phyloP scores from a whole-genome alignment of 2,113 vertebrate genomes.

The Phyllostomus discolor region DNA sequence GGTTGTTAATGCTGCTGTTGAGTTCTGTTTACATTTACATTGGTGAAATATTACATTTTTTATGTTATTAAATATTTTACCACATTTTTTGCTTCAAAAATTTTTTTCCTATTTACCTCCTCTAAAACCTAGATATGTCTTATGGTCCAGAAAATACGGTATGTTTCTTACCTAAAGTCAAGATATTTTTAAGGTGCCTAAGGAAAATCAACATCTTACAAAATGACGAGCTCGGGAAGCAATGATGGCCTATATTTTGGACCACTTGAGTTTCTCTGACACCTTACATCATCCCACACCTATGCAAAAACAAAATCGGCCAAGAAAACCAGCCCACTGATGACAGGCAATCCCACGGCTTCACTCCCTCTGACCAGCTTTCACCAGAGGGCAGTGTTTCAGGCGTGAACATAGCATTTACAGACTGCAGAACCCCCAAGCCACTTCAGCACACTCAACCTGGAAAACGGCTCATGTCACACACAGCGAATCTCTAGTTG shows the following conservation, averaged over 20 bases:
- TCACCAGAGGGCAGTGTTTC: conserved; percentile 26
- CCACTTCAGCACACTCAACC: not conserved
- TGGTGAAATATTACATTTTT: too few species aligned
- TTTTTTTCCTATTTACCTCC: too few species aligned
- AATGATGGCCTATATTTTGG: conserved; percentile 13
- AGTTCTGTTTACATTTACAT: too few species aligned
- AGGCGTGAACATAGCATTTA: not conserved
- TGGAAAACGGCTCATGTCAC: conserved; percentile 27
- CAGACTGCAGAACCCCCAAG: not conserved
- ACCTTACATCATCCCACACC: conserved; percentile 23
- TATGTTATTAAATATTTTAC: too few species aligned
- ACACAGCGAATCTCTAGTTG: not conserved
- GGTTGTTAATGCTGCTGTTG: too few species aligned
- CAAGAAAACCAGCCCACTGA: conserved; percentile 24
- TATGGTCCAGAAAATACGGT: too few species aligned
- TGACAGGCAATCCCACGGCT: conserved; percentile 34
- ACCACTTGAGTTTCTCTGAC: conserved; percentile 13
- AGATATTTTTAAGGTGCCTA: conserved; percentile 4
- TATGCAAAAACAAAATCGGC: conserved; percentile 48
- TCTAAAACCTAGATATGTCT: too few species aligned
- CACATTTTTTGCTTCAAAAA: too few species aligned
- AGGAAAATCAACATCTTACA: conserved; percentile 14
- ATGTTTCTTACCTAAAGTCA: not conserved
- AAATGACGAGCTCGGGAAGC: not conserved
- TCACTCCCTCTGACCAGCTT: conserved; percentile 33